Conservation (phyloP, 2,888 invertebrate genomes). For the Nipponacmea schrenckii region DNA sequence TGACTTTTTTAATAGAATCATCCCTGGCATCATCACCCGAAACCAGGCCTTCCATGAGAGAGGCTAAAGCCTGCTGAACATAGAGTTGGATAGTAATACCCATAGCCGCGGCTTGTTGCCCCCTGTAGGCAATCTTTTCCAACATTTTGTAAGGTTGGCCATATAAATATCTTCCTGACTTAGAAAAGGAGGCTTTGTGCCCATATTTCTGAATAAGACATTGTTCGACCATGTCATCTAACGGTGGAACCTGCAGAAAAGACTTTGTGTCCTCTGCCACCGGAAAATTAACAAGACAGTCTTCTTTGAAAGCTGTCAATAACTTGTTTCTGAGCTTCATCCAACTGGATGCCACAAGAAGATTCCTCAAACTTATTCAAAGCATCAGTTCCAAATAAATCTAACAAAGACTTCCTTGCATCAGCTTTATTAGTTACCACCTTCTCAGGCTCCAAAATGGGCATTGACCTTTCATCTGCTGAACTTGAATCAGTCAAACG, state of each 20-base stretch:
- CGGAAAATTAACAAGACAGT: background rate
- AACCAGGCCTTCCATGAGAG: background rate
- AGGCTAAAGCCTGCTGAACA: background rate
- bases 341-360: too few relatives aligned
- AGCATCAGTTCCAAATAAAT: too few relatives aligned
- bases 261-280: background rate
- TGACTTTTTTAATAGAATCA: background rate
- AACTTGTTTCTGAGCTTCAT: too few relatives aligned
- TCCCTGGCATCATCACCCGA: background rate
- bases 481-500: too few relatives aligned
- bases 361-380: too few relatives aligned
- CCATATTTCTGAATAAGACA: background rate
- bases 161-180: background rate
- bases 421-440: too few relatives aligned
- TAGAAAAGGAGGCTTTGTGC: background rate
- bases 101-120: background rate
- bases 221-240: background rate
- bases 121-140: background rate
- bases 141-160: background rate
- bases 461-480: too few relatives aligned
- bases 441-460: too few relatives aligned
- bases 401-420: too few relatives aligned
- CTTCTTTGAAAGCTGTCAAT: too few relatives aligned
- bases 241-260: background rate
- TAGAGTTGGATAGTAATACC: background rate